Evolutionary conservation across 2,888 invertebrate species (phyloP), one percentile per base, ranked within the genome.

Genomic region (Nebria salina): DNA sequence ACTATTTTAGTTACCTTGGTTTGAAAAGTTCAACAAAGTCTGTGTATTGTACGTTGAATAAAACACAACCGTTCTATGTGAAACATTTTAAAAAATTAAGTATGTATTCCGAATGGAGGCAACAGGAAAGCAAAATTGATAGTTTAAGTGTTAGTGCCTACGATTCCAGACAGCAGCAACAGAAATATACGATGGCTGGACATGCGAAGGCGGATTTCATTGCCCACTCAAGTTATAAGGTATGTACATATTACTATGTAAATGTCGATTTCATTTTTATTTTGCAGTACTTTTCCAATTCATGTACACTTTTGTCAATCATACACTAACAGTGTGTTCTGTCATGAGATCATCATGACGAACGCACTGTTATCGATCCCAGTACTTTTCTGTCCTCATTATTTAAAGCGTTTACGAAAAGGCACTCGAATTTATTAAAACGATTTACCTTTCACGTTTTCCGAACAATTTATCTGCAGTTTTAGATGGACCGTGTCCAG

Each of bases 11-110:
- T 72, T 96, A 97, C 89, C 90, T 97, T 85, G 97, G 96, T 0
- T 90, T 97, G 82, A 97, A 97, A 89, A 95, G 96, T 88, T 96
- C 97, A 26, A 97, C 97, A 1, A 94, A 95, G 87, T 94, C 95
- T 82, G 97, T 96, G 85, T 98, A 97, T 88, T 98, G 98, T 86
- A 97, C 97, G 0, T 92, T 98, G 75, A 97, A 97, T 88, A 94
- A 97, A 84, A 96, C 97, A 0, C 98, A 98, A 87, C 98, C 98
- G 1, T 97, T 97, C 88, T 98, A 98, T 87, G 97, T 98, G 82
- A 95, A 95, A 0, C 96, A 96, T 85, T 94, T 95, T 88, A 95
- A 96, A 86, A 96, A 95, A 85, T 90, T 98, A 77, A 98, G 98
- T 68, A 98, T 98, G 98, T 98, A 98, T 88, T 97, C 97, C 77